Percentiles rank a stretch among this genome's conserved stretches.
phyloP scores from a whole-genome alignment of 2,113 vertebrate genomes.

The Ahaetulla prasina region DNA sequence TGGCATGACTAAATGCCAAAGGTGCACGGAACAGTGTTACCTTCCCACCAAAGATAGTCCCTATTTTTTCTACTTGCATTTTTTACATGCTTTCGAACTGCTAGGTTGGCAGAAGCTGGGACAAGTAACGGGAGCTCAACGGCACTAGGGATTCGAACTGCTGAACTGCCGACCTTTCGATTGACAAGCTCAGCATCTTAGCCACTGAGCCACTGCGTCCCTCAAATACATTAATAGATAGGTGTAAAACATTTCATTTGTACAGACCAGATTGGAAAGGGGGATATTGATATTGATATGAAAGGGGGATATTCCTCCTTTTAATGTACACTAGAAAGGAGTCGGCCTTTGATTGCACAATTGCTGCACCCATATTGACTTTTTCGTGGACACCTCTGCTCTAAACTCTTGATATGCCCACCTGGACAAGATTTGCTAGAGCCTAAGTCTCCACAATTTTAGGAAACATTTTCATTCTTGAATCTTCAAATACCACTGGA shows the following conservation, averaged over 20 bases:
- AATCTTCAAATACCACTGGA: not conserved
- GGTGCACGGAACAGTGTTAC: too few species aligned
- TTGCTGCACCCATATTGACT: not conserved
- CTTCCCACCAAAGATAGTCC: too few species aligned
- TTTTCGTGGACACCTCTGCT: not conserved
- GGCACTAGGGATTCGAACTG: too few species aligned
- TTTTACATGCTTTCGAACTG: too few species aligned
- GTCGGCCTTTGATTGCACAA: not conserved
- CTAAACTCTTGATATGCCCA: not conserved
- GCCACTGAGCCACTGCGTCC: too few species aligned
- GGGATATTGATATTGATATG: not conserved
- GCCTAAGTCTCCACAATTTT: not conserved
- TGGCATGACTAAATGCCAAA: too few species aligned
- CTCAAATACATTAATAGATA: not conserved
- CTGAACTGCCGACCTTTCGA: too few species aligned
- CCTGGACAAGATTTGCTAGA: not conserved
- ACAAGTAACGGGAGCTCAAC: too few species aligned
- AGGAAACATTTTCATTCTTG: not conserved
- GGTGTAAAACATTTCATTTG: not conserved
- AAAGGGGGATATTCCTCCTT: not conserved
- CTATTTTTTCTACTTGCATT: too few species aligned
- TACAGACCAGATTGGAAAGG: not conserved
- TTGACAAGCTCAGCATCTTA: too few species aligned
- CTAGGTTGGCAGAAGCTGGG: too few species aligned
- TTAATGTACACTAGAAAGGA: not conserved